Evolutionary conservation across 2,797 vertebrate genomes (phyloP), one percentile per base, ranked within the genome.

Genomic region (Psittacula derbiana): DNA sequence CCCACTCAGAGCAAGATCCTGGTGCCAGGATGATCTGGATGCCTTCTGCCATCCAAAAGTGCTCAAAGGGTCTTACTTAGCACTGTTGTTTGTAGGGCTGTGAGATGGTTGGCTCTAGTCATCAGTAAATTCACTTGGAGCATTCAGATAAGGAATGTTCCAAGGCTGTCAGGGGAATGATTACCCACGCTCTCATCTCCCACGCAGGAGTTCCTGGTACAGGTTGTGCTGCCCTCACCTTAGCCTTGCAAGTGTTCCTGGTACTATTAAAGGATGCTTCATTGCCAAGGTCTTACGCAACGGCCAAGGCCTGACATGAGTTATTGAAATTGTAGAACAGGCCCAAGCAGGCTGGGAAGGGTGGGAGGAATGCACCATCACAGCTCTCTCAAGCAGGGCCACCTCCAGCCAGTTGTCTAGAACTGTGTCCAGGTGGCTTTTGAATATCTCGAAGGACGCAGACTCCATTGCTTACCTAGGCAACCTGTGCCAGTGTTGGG

Each of bases 371-470:
- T 58, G 14, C n/a, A 36, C 33, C 55, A 58, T 58, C 55, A 58
- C 15, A 36, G n/a, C n/a, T 10, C 21, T 58, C 24, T 62, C n/a
- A 50, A 44, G 62, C 38, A 50, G 43, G 10, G 8, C 15, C 20
- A 57, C 38, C 14, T 46, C 28, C 6, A 75, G 21, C 2, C 2
- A 0, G 24, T 3, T 27, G 27, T 4, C 20, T 31, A 76, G n/a
- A 80, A 30, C 11, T 1, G 1, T 27, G 16, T 20, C 23, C 28
- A 53, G 43, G 30, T 3, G 1, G 4, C 18, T 71, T 86, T 78
- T 74, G 7, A 21, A 0, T 44, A 24, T 58, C 19, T 53, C 15
- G 33, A 73, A 46, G 24, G 17, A 16, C 50, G 27, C 4, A 84
- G 46, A 62, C 4, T 23, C 55, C 25, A 53, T 30, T 85, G 20